phyloP scores from a whole-genome alignment of 2,797 vertebrate species.

The Prionace glauca region DNA sequence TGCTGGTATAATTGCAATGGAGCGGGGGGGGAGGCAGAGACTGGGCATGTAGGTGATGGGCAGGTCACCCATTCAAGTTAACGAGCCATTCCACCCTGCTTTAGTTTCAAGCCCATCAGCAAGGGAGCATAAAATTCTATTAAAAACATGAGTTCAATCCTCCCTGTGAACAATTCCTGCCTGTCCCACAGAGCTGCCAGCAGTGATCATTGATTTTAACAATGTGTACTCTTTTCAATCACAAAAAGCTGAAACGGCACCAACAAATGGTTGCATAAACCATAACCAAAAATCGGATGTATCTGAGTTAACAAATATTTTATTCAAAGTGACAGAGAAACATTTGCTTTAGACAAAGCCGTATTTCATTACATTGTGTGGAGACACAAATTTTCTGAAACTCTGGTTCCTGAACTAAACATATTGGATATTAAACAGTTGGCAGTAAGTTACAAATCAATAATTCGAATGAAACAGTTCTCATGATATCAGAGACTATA shows the following conservation, averaged over 20 bases:
- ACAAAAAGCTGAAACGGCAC: neutral
- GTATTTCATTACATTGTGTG: neutral
- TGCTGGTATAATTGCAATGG: neutral
- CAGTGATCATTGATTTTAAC: neutral
- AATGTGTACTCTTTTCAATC: neutral
- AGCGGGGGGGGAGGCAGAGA: neutral
- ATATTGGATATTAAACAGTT: neutral
- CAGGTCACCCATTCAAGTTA: neutral
- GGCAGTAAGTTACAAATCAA: conserved; percentile 3
- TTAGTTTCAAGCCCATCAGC: neutral
- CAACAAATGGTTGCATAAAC: neutral
- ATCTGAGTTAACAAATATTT: neutral
- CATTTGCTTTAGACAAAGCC: neutral
- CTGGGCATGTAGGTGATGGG: neutral
- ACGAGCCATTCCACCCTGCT: too few species aligned
- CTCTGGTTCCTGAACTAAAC: neutral
- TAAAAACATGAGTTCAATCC: neutral
- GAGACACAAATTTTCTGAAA: neutral
- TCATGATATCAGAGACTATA: neutral
- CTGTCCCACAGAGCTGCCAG: neutral
- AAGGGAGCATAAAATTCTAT: neutral
- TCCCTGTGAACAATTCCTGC: neutral
- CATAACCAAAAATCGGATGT: neutral
- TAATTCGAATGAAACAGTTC: neutral
- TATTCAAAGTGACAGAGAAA: neutral